Base-by-base conservation (phyloP, 2,797 vertebrate genomes). In the Acanthis flammea region DNA sequence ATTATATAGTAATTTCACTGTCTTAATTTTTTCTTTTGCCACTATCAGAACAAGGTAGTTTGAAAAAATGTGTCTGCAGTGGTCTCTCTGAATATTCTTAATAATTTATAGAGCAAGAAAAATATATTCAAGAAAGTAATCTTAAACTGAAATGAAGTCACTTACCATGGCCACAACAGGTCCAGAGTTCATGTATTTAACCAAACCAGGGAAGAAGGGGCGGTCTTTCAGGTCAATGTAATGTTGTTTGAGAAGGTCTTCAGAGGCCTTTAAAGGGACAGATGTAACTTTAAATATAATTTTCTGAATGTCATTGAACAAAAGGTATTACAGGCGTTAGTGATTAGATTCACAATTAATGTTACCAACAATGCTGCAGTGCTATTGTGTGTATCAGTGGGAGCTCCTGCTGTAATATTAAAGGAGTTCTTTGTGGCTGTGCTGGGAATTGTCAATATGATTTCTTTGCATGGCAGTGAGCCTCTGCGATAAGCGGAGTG, bases 131-230 rank as follows among this genome's bases (percentile, higher is more conserved):
- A 22, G 28, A 39, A 76, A 19, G 11, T 1, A 30, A 14, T 7
- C 14, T 53, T 33, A 5, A 57, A 62, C 9, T 22, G 51, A 63
- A 63, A 35, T 10, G 3, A 25, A 28, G 4, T 22, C 7, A 54
- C 98, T 98, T 94, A 99, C 99, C 99, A 99, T 99, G 76, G 99
- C 99, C 86, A 99, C 98, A 73, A 99, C 91, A 13, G 99, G 99
- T 45, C 99, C 99, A 2, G 99, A 99, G 96, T 96, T 97, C 99
- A 99, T 99, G 97, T 98, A 99, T 51, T 98, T 97, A 87, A 99
- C 98, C 82, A 99, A 97, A 12, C 98, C 96, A 0, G 98, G 96
- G 66, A 98, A 99, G 98, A 99, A 99, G 0, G 99, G 98, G 37
- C 98, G 96, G 22, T 98, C 98, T 82, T 99, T 98, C 91, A 99